Conservation (phyloP, 2,888 invertebrate species). For the Molorchus minor region DNA sequence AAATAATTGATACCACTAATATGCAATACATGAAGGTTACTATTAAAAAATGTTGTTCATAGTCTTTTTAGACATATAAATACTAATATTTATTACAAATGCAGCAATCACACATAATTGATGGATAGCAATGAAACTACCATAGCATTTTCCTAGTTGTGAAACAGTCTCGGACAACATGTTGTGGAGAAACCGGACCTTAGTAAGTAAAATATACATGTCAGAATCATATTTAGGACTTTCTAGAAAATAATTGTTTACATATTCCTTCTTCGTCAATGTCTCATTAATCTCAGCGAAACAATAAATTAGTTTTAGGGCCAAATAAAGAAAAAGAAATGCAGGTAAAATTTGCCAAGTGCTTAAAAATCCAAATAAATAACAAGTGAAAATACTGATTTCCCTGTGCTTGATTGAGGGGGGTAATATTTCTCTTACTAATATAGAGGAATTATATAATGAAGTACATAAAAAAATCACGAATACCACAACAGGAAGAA, state of each 20-base stretch:
- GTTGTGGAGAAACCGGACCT: conserved; percentile 40
- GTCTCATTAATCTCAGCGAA: conserved; percentile 38
- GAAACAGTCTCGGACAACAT: conserved; percentile 38
- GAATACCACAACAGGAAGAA: conserved; percentile 25
- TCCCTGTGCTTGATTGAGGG: not conserved
- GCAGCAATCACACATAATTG: conserved; percentile 41
- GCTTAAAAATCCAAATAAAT: conserved; percentile 41
- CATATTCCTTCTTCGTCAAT: conserved; percentile 22
- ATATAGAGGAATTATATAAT: not conserved
- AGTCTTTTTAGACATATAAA: conserved; percentile 26
- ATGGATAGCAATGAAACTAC: conserved; percentile 47
- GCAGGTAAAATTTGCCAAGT: conserved; percentile 45
- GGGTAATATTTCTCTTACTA: conserved; percentile 4
- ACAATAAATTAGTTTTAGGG: conserved; percentile 31
- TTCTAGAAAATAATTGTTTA: conserved; percentile 26
- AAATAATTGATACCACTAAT: conserved; percentile 34
- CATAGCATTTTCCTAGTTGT: conserved; percentile 42
- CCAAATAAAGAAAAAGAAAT: conserved; percentile 44
- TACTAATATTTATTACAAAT: conserved; percentile 42
- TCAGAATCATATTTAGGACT: conserved; percentile 23
- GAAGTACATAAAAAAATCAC: conserved; percentile 7
- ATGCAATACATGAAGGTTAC: conserved; percentile 36
- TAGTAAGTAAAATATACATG: conserved; percentile 32
- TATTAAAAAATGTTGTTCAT: conserved; percentile 38
- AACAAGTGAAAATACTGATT: conserved; percentile 11